Conservation (phyloP, 2,113 vertebrate species). For the Chitala chitala region DNA sequence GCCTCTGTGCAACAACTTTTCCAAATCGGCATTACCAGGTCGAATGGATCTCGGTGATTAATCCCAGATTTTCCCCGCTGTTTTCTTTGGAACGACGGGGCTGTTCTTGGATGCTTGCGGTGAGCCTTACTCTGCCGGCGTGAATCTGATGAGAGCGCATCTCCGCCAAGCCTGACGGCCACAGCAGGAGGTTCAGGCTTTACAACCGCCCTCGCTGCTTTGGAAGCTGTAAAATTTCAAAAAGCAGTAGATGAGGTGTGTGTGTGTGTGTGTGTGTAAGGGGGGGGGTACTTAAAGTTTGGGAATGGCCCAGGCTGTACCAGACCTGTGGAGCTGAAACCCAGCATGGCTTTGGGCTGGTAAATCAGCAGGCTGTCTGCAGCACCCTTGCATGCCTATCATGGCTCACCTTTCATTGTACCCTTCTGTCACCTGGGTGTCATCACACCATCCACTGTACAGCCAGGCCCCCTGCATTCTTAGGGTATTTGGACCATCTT, state of each 20-base stretch:
- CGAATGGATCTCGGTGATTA: neutral
- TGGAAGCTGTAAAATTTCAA: neutral
- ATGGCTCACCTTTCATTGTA: neutral
- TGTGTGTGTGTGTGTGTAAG: neutral
- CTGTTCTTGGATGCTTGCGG: conserved; percentile 10
- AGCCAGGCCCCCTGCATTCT: too few species aligned
- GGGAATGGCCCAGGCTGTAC: neutral
- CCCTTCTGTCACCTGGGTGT: neutral
- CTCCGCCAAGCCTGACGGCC: neutral
- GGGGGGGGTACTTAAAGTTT: neutral
- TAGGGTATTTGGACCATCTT: too few species aligned
- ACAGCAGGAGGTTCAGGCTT: neutral
- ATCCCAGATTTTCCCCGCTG: conserved; percentile 13
- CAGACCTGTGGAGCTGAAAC: too few species aligned
- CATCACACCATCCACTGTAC: neutral
- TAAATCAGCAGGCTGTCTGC: neutral
- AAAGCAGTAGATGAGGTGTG: too few species aligned
- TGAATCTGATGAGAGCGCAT: neutral
- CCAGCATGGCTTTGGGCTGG: too few species aligned
- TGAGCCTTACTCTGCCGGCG: neutral
- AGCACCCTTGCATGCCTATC: neutral
- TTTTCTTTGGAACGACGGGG: conserved; percentile 7
- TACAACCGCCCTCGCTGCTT: neutral
- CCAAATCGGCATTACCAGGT: conserved; percentile 1
- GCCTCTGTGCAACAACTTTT: neutral